These are phyloP conservation scores for Camponotus pennsylvanicus DNA, from an alignment of 1,140 invertebrate genomes.

Conservation along the genomic window DNA sequence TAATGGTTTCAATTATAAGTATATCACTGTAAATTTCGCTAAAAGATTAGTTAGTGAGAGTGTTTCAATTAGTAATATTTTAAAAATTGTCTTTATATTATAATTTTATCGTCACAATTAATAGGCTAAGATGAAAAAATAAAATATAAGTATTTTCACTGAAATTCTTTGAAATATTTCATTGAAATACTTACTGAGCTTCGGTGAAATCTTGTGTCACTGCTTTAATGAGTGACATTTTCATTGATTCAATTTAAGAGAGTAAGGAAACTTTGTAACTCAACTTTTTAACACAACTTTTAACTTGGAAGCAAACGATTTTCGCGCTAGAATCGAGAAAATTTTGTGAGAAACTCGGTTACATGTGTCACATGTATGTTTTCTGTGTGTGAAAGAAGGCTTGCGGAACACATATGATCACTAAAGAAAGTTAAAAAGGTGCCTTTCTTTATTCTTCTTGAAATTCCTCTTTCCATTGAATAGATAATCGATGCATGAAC, in stretches of 20 bases:
- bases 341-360: not conserved
- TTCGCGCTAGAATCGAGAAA: not conserved
- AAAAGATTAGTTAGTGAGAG: too few relatives aligned
- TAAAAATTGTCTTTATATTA: too few relatives aligned
- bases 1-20: too few relatives aligned
- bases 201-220: too few relatives aligned
- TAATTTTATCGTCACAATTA: too few relatives aligned
- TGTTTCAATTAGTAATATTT: too few relatives aligned
- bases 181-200: too few relatives aligned
- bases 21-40: too few relatives aligned
- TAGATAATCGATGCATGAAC: not conserved
- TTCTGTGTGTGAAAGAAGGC: not conserved
- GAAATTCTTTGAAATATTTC: too few relatives aligned
- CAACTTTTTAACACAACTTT: not conserved
- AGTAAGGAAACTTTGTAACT: not conserved
- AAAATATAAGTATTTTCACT: too few relatives aligned
- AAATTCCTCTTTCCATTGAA: constrained; percentile 8
- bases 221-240: too few relatives aligned
- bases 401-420: constrained; percentile 22
- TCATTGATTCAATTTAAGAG: not conserved
- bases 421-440: not conserved
- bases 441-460: not conserved
- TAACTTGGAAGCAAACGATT: not conserved
- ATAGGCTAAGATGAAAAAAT: too few relatives aligned
- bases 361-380: not conserved